A percentile compares a stretch with the other conserved stretches of the same genome.
phyloP scores from a whole-genome alignment of 2,888 invertebrate species.

The Pseudococcus longispinus region DNA sequence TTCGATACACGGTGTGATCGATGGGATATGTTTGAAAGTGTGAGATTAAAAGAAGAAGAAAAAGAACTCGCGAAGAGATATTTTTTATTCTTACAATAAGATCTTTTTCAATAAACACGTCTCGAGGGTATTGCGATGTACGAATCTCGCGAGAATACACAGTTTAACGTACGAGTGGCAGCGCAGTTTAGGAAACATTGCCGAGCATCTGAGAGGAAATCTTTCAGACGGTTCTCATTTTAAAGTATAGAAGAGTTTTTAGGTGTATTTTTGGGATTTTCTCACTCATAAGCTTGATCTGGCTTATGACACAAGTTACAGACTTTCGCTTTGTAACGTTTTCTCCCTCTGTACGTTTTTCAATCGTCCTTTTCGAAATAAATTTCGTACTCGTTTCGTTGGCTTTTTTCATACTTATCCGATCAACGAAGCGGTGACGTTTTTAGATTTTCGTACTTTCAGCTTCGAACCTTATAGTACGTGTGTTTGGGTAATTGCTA shows the following conservation, averaged over 20 bases:
- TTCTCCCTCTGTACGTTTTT: not conserved
- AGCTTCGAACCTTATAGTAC: not conserved
- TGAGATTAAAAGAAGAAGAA: not conserved
- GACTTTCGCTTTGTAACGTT: slow-evolving; percentile 21
- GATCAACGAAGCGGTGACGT: not conserved
- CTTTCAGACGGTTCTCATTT: slow-evolving; percentile 39
- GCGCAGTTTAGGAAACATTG: slow-evolving; percentile 10
- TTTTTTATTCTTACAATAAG: slow-evolving; percentile 2
- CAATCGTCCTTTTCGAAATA: not conserved
- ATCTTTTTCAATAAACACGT: slow-evolving; percentile 7
- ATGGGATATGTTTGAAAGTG: not conserved
- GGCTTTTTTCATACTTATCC: not conserved
- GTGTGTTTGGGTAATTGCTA: not conserved
- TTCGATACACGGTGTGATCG: not conserved
- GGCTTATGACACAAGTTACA: slow-evolving; percentile 41
- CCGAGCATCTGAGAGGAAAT: not conserved
- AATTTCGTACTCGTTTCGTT: not conserved
- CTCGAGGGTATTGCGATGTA: not conserved
- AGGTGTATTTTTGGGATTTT: slow-evolving; percentile 43
- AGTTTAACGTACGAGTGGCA: not conserved
- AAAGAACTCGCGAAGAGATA: not conserved
- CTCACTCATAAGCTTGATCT: slow-evolving; percentile 37
- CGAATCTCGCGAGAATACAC: slow-evolving; percentile 6
- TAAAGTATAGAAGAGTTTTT: slow-evolving; percentile 26
- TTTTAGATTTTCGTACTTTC: not conserved